A percentile compares a stretch with the other conserved stretches of the same genome.
phyloP scores from a whole-genome alignment of 2,113 vertebrate genomes.

The Rhizomys pruinosus region DNA sequence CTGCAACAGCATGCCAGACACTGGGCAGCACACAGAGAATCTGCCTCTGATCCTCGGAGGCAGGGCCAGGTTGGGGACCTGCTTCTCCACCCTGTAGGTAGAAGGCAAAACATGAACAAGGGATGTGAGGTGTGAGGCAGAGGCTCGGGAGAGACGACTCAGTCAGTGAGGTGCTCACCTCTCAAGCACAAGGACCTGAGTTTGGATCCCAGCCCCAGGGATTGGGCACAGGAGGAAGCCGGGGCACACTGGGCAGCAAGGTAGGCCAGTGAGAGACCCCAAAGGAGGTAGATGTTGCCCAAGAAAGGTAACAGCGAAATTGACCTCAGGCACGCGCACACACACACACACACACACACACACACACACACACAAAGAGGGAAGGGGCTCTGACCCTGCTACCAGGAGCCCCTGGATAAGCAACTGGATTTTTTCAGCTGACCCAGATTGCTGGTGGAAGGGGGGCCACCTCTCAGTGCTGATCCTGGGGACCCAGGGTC shows the following conservation, averaged over 20 bases:
- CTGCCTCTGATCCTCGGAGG: too few species aligned
- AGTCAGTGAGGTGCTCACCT: not conserved
- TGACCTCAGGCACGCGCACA: too few species aligned
- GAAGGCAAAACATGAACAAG: too few species aligned
- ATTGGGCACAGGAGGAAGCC: too few species aligned
- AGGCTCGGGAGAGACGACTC: not conserved
- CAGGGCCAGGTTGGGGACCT: too few species aligned
- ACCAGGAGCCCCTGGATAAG: not conserved
- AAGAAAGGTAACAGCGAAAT: not conserved
- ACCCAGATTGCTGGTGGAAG: not conserved
- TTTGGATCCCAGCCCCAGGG: not conserved
- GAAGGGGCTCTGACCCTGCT: not conserved
- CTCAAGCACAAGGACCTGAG: not conserved
- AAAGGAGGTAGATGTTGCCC: not conserved
- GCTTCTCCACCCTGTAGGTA: too few species aligned
- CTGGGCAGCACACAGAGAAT: too few species aligned
- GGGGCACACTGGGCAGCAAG: too few species aligned
- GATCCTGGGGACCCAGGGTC: too few species aligned
- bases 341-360: not conserved
- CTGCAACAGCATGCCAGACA: too few species aligned
- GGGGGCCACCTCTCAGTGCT: not conserved
- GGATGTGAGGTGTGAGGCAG: not conserved
- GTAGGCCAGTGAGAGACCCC: not conserved
- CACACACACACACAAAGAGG: not conserved
- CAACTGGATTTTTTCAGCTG: not conserved